Conservation (phyloP, 2,888 invertebrate genomes). For the Rhorus exstirpatorius region DNA sequence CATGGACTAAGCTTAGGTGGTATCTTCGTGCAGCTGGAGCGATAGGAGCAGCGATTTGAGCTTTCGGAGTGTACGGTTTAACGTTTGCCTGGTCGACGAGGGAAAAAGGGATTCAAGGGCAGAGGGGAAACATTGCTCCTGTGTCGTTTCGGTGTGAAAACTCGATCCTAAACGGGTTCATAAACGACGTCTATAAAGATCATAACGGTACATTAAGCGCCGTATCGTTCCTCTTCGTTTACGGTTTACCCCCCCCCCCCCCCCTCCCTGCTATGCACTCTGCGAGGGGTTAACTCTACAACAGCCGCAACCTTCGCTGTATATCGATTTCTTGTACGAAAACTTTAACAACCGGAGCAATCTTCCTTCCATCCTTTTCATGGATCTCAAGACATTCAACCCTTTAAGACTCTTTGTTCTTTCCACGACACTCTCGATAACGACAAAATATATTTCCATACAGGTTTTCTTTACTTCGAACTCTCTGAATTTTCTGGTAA, state of each 20-base stretch:
- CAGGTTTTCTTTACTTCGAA: no score
- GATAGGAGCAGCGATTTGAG: conserved; percentile 47
- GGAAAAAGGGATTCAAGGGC: conserved; percentile 47
- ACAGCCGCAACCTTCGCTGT: conserved; percentile 40
- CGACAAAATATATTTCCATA: conserved; percentile 24
- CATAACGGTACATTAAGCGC: conserved; percentile 84
- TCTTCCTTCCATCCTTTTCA: conserved; percentile 30
- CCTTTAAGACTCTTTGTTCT: conserved; percentile 6
- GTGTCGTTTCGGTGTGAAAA: conserved; percentile 76
- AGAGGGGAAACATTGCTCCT: conserved; percentile 50
- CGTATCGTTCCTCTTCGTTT: conserved; percentile 75
- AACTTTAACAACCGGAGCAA: conserved; percentile 56
- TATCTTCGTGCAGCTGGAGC: conserved; percentile 6
- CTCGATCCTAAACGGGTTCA: conserved; percentile 81
- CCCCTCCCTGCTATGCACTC: conserved; percentile 5
- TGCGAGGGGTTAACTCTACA: conserved; percentile 78
- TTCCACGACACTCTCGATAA: conserved; percentile 51
- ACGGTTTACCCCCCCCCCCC: conserved; percentile 65
- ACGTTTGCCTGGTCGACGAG: conserved; percentile 20
- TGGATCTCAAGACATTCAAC: conserved; percentile 33
- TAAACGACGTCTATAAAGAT: conserved; percentile 82
- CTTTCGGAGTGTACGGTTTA: conserved; percentile 47
- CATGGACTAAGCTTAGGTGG: neutral
- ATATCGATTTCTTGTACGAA: conserved; percentile 23
- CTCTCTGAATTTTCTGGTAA: no score